Evolutionary conservation across 2,797 vertebrate genomes (phyloP), one percentile per base, ranked within the genome.

Genomic region (Petrocephalus schoutedeni): DNA sequence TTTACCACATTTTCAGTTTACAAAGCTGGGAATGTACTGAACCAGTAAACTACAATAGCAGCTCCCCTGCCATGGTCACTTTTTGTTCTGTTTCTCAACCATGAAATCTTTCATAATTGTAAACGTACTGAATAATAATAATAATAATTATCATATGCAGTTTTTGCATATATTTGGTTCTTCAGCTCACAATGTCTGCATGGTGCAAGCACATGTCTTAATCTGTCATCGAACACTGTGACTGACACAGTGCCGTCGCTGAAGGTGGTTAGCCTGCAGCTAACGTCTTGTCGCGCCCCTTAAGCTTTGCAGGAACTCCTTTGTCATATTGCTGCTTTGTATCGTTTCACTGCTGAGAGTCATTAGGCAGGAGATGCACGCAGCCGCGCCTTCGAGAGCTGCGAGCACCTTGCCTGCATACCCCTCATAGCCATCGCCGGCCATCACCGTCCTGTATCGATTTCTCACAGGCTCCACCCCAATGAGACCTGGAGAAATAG

Each of bases 401-500:
- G 32, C 12, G 28, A 71, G 64, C 12, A 16, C 64, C 12, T 28
- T 16, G 28, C 28, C 28, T 4, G 64, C 5, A 0, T 71, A 36
- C 64, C 32, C 28, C 4, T 14, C 64, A 2, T 32, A 32, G 28
- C 28, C 64, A 32, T 32, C 23, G 28, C 12, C 64, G 32, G 4
- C 64, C 61, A 32, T 32, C 10, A 4, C 28, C 0, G 2, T 74
- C 83, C 36, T 28, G 7, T 36, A 32, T 28, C 49, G n/a, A 41
- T 77, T 58, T 67, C 84, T 58, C 61, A 54, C n/a, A 77, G 41
- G 32, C 51, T 36, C 87, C 1, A 8, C 54, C 32, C 32, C 58
- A n/a, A 85, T 1, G 16, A 56, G 10, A 59, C 41, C 83, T 2
- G 16, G 82, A 59, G 49, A 88, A 88, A 85, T 85, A 88, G 51